phyloP scores from a whole-genome alignment of 2,113 vertebrate genomes.

The Caranx ignobilis region DNA sequence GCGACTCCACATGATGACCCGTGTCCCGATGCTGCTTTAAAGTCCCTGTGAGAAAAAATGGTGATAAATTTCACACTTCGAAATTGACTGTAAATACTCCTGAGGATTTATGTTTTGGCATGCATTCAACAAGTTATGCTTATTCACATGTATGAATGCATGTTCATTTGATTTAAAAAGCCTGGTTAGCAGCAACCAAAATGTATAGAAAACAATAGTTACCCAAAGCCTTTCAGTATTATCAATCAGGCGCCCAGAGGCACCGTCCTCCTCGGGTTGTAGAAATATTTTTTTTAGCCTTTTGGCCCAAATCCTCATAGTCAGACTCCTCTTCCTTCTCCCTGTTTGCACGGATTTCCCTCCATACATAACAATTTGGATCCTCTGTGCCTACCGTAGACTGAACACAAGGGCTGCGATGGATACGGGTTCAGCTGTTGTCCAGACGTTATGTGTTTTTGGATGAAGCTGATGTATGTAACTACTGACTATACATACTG shows the following conservation, averaged over 20 bases:
- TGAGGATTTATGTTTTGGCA: background rate
- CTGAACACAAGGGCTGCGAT: background rate
- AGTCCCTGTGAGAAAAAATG: background rate
- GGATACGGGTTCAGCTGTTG: slow-evolving; percentile 18
- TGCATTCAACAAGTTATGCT: background rate
- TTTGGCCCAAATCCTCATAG: background rate
- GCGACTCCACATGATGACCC: background rate
- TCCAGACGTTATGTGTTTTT: slow-evolving; percentile 10
- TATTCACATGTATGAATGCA: background rate
- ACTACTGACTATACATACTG: slow-evolving; percentile 90
- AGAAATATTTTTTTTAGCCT: background rate
- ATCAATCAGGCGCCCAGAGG: background rate
- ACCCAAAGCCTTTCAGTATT: slow-evolving; percentile 16
- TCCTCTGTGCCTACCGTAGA: background rate
- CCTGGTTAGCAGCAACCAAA: slow-evolving; percentile 48
- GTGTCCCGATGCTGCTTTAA: slow-evolving; percentile 25
- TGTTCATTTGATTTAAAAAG: background rate
- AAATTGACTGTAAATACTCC: slow-evolving; percentile 17
- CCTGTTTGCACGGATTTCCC: background rate
- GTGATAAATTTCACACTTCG: background rate
- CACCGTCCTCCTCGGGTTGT: background rate
- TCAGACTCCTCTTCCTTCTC: background rate
- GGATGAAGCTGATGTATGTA: slow-evolving; percentile 70
- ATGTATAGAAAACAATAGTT: background rate
- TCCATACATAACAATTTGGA: background rate